phyloP scores from a whole-genome alignment of 2,113 vertebrate genomes.

The Zosterops hypoxanthus region DNA sequence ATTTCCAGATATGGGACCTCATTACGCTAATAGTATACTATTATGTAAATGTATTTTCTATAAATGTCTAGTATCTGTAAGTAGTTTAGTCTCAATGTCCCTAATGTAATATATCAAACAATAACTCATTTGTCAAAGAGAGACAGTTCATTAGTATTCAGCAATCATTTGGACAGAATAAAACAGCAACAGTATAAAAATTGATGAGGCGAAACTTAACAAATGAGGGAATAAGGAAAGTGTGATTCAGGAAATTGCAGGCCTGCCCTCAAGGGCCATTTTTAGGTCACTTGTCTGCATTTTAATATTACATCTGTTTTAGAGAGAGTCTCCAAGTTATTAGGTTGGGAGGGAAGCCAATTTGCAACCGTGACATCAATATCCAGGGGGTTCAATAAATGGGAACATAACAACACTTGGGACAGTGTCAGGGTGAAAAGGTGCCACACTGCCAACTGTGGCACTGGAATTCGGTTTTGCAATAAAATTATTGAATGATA shows the following conservation, averaged over 20 bases:
- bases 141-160: constrained; percentile 77
- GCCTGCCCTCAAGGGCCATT: constrained; percentile 69
- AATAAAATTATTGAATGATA: constrained; percentile 22
- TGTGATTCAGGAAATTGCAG: constrained; percentile 73
- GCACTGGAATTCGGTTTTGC: neutral
- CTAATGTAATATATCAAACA: constrained; percentile 79
- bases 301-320: constrained; percentile 80
- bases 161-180: constrained; percentile 70
- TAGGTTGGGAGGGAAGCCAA: constrained; percentile 70
- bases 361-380: constrained; percentile 68
- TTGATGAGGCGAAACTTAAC: constrained; percentile 77
- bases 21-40: constrained; percentile 70
- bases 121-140: constrained; percentile 80
- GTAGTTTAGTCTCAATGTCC: constrained; percentile 73
- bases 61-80: constrained; percentile 72
- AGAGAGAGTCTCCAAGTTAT: constrained; percentile 64
- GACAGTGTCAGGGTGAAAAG: constrained; percentile 29
- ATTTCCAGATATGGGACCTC: constrained; percentile 59
- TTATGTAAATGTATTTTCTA: constrained; percentile 74
- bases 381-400: constrained; percentile 71
- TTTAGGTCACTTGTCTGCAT: constrained; percentile 77
- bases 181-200: constrained; percentile 77
- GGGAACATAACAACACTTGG: constrained; percentile 56
- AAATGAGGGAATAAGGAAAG: constrained; percentile 75
- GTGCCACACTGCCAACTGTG: neutral